phyloP scores from a whole-genome alignment of 2,888 invertebrate species.

The Argyresthia goedartella region DNA sequence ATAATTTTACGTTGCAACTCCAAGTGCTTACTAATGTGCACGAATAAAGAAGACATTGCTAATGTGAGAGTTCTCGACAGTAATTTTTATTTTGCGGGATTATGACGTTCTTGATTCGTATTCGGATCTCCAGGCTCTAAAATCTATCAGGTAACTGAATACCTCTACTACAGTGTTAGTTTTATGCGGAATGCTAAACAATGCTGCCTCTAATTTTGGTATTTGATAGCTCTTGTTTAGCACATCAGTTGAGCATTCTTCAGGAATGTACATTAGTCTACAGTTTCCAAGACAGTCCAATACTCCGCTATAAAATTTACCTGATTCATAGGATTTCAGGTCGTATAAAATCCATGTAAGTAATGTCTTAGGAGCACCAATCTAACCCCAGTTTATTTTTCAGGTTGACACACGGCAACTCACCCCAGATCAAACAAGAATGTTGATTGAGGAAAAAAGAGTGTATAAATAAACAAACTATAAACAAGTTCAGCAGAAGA shows the following conservation, averaged over 20 bases:
- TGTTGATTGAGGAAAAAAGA: background rate
- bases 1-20: conserved; percentile 18
- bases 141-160: conserved; percentile 8
- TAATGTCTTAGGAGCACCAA: background rate
- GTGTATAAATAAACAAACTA: background rate
- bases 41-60: conserved; percentile 64
- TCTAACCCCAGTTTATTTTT: background rate
- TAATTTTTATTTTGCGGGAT: conserved; percentile 55
- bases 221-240: conserved; percentile 53
- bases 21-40: background rate
- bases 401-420: background rate
- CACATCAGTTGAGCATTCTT: conserved; percentile 32
- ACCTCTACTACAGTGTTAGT: background rate
- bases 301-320: too few species aligned
- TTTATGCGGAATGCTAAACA: conserved; percentile 23
- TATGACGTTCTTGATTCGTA: conserved; percentile 43
- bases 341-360: too few species aligned
- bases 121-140: conserved; percentile 42
- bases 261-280: background rate
- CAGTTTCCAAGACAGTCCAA: too few species aligned
- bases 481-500: background rate
- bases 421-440: background rate
- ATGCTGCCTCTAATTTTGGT: conserved; percentile 64
- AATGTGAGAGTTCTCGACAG: conserved; percentile 64
- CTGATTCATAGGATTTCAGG: too few species aligned